phyloP scores from a whole-genome alignment of 35 echinoderm and acorn worm genomes.

The Eucidaris tribuloides region DNA sequence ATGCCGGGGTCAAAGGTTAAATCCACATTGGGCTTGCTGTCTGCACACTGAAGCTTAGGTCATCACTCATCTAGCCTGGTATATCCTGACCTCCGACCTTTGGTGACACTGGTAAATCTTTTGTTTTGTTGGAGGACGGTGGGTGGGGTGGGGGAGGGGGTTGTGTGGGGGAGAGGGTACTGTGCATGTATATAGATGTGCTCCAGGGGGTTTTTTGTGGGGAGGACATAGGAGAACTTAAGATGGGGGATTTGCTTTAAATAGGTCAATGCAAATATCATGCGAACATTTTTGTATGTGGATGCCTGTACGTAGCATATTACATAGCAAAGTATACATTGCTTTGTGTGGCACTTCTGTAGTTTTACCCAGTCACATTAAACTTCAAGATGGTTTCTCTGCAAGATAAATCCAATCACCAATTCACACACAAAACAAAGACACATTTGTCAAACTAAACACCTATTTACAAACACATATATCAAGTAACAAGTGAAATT shows the following conservation, averaged over 20 bases:
- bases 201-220: not conserved
- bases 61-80: conserved; percentile 26
- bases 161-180: not conserved
- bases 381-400: no score
- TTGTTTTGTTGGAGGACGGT: not conserved
- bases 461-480: no score
- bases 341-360: no score
- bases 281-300: not conserved
- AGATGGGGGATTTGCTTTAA: no score
- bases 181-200: not conserved
- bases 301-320: not conserved
- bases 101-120: conserved; percentile 10
- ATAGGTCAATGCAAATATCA: not conserved
- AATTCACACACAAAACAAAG: no score
- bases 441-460: no score
- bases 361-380: no score
- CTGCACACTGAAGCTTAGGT: conserved; percentile 29
- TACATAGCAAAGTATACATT: no score
- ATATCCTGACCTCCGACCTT: not conserved
- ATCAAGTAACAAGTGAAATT: no score
- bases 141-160: not conserved
- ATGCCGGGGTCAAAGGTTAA: conserved; percentile 25
- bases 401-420: no score
- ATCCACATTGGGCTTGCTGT: conserved; percentile 29
- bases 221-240: no score